Evolutionary conservation across 2,113 vertebrate genomes (phyloP), one percentile per base, ranked within the genome.

Genomic region (Sisor rabdophorus): DNA sequence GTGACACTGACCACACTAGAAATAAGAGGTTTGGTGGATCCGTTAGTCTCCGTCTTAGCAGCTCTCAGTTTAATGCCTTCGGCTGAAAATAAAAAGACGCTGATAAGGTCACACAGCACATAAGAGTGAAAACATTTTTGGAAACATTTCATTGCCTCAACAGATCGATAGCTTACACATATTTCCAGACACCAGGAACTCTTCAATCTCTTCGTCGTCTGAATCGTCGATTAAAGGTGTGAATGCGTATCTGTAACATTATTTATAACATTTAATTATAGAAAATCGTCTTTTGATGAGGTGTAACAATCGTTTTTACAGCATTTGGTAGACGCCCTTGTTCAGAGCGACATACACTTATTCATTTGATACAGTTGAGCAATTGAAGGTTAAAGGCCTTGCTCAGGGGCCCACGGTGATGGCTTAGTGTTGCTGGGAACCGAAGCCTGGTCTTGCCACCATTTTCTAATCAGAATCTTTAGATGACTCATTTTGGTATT

Each of bases 221-320:
- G 94, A 94, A 84, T 95, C 94, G 74, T 95, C 94, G 0, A 95
- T 95, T 78, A 95, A 87, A 44, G 94, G 94, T 24, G 92, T 95
- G 84, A 94, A 95, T 0, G 94, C 94, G 50, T 95, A 95, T 83
- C 94, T 95, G 73, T 40, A 77, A 22, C 58, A 15, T 56, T 4
- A 52, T 15, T 52, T 52, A 52, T 52, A 11, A 47, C 6, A n/a
- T n/a, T n/a, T n/a, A n/a, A n/a, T n/a, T n/a, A n/a, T n/a, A n/a
- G n/a, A n/a, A n/a, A n/a, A n/a, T n/a, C n/a, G n/a, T n/a, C n/a
- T n/a, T n/a, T n/a, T n/a, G n/a, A n/a, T n/a, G n/a, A n/a, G n/a
- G n/a, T n/a, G n/a, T n/a, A n/a, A n/a, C n/a, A n/a, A n/a, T n/a
- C n/a, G n/a, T n/a, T n/a, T n/a, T n/a, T n/a, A n/a, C n/a, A n/a